Conservation (phyloP, 1,140 invertebrate species). For the Bombyx mandarina region DNA sequence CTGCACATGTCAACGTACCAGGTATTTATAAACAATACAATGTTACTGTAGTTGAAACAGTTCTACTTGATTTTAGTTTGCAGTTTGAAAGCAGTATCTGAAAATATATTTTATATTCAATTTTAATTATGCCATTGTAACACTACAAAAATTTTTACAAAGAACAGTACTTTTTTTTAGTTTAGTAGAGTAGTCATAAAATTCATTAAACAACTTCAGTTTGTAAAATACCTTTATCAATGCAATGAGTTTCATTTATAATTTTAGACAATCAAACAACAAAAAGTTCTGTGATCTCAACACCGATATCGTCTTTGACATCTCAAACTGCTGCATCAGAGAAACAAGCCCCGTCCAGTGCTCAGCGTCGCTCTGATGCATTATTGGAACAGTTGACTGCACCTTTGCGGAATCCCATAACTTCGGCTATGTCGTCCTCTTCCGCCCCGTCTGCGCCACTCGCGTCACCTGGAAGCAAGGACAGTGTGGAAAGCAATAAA, state of each 20-base stretch:
- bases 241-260: neutral
- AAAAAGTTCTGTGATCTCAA: constrained; percentile 52
- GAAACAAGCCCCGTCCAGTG: constrained; percentile 43
- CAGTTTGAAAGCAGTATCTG: too few relatives aligned
- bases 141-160: neutral
- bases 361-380: constrained; percentile 58
- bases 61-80: too few relatives aligned
- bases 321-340: constrained; percentile 41
- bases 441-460: constrained; percentile 21
- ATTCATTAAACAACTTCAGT: neutral
- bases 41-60: too few relatives aligned
- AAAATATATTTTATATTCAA: too few relatives aligned
- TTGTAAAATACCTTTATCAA: neutral
- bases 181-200: neutral
- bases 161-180: neutral
- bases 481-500: constrained; percentile 42
- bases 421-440: constrained; percentile 28
- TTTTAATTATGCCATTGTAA: too few relatives aligned
- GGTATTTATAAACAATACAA: constrained; percentile 22
- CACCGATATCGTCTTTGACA: constrained; percentile 47
- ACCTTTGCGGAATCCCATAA: constrained; percentile 44
- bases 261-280: constrained; percentile 41
- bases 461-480: constrained; percentile 46
- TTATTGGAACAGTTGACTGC: constrained; percentile 61
- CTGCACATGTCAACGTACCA: constrained; percentile 46